A percentile compares a stretch with the other conserved stretches of the same genome.
Conservation (phyloP, 92 coral and sea anemone genomes). For the Plumapathes pennacea region DNA sequence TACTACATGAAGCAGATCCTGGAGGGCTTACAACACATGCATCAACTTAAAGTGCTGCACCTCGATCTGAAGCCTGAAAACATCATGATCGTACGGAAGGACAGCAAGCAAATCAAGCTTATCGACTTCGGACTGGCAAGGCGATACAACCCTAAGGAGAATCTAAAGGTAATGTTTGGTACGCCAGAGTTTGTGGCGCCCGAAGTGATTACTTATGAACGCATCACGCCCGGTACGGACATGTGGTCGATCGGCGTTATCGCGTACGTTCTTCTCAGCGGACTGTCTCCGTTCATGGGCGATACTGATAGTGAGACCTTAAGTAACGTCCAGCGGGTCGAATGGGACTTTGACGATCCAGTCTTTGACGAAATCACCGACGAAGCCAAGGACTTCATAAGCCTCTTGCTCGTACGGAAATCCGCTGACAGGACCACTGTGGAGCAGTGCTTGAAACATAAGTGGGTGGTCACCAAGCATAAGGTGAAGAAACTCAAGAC, state of each 20-base stretch:
- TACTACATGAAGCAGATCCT: slow-evolving; percentile 91
- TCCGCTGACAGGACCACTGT: slow-evolving; percentile 67
- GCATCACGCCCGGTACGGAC: slow-evolving; percentile 94
- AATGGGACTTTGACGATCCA: slow-evolving; percentile 98
- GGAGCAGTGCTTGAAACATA: slow-evolving; percentile 67
- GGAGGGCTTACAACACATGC: slow-evolving; percentile 93
- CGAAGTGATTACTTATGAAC: slow-evolving; percentile 90
- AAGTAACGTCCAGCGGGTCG: slow-evolving; percentile 83
- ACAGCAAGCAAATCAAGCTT: slow-evolving; percentile 87
- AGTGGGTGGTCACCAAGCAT: slow-evolving; percentile 76
- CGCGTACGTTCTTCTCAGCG: slow-evolving; percentile 93
- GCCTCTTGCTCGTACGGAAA: slow-evolving; percentile 69
- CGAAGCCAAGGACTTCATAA: slow-evolving; percentile 87
- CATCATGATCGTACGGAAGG: slow-evolving; percentile 91
- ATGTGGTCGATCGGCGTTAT: slow-evolving; percentile 99
- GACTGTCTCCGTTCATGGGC: slow-evolving; percentile 96
- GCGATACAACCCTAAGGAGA: slow-evolving; percentile 84
- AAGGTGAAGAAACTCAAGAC: slow-evolving; percentile 86
- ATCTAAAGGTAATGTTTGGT: slow-evolving; percentile 97
- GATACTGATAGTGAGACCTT: slow-evolving; percentile 97
- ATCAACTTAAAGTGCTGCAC: slow-evolving; percentile 79
- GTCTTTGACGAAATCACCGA: slow-evolving; percentile 89
- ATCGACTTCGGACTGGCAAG: slow-evolving; percentile 98
- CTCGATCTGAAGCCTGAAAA: slow-evolving; percentile 97
- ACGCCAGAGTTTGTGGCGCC: slow-evolving; percentile 99